Conservation (phyloP, 2,113 vertebrate genomes). For the Alouatta palliata region DNA sequence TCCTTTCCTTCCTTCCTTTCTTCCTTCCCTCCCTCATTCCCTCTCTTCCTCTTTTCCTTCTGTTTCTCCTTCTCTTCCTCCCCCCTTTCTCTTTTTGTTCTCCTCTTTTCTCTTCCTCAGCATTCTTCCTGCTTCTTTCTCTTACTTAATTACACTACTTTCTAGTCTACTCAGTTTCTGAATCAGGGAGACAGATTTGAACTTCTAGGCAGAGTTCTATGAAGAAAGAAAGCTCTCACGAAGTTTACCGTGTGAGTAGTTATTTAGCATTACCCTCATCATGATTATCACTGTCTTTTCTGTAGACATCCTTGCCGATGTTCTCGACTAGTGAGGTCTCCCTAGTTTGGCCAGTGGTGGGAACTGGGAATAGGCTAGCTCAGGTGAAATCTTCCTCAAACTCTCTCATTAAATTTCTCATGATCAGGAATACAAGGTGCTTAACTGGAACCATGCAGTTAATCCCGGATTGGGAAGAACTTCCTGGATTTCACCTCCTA, state of each 20-base stretch:
- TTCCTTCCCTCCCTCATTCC: too few relatives aligned
- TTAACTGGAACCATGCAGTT: fast-evolving
- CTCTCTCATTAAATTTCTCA: not conserved
- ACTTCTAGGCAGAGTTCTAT: not conserved
- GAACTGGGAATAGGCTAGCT: too few relatives aligned
- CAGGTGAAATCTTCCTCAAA: too few relatives aligned
- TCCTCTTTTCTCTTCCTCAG: not conserved
- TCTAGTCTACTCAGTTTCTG: not conserved
- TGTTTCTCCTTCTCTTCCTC: too few relatives aligned
- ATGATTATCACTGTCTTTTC: not conserved
- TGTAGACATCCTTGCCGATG: fast-evolving
- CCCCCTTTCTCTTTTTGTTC: not conserved
- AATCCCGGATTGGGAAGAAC: not conserved
- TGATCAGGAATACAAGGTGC: not conserved
- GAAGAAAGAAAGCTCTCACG: fast-evolving
- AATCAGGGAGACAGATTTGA: not conserved
- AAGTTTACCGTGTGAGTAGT: fast-evolving
- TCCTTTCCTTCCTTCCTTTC: too few relatives aligned
- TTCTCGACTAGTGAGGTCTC: fast-evolving
- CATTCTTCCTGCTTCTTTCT: not conserved
- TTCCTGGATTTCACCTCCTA: not conserved
- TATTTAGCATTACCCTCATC: fast-evolving
- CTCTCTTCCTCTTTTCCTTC: fast-evolving
- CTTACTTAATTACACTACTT: too few relatives aligned
- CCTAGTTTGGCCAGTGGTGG: fast-evolving